These are phyloP conservation scores for Metridium senile DNA, from an alignment of 92 coral and sea anemone species.

Conservation along the genomic window DNA sequence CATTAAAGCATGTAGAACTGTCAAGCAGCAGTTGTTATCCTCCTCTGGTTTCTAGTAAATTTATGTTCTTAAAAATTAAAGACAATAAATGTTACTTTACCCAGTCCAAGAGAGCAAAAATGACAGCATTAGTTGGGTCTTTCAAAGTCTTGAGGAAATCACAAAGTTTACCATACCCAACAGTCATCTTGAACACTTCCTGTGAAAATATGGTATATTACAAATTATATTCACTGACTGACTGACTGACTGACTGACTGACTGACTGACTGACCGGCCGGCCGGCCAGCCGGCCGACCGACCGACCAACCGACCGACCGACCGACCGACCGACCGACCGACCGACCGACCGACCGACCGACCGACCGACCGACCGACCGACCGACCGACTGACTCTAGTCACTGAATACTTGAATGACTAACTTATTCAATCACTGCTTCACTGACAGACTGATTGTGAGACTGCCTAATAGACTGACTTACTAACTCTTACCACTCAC, in stretches of 20 bases:
- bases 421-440: too few relatives aligned
- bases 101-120: slow-evolving; percentile 79
- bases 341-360: not conserved
- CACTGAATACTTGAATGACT: too few relatives aligned
- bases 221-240: not conserved
- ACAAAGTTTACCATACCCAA: slow-evolving; percentile 71
- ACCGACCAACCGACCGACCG: not conserved
- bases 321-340: not conserved
- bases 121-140: slow-evolving; percentile 65
- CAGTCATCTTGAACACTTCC: slow-evolving; percentile 87
- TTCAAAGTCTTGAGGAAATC: slow-evolving; percentile 48
- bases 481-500: too few relatives aligned
- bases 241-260: not conserved
- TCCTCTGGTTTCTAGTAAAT: too few relatives aligned
- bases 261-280: not conserved
- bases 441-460: too few relatives aligned
- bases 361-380: not conserved
- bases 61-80: too few relatives aligned
- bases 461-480: too few relatives aligned
- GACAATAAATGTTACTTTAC: slow-evolving; percentile 43
- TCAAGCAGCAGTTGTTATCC: too few relatives aligned
- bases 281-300: not conserved
- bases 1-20: too few relatives aligned
- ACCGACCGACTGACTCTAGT: not conserved
- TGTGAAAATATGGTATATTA: slow-evolving; percentile 1